Evolutionary conservation across 92 coral and sea anemone genomes (phyloP), one percentile per base, ranked within the genome.

Genomic region (Pocillopora meandrina): DNA sequence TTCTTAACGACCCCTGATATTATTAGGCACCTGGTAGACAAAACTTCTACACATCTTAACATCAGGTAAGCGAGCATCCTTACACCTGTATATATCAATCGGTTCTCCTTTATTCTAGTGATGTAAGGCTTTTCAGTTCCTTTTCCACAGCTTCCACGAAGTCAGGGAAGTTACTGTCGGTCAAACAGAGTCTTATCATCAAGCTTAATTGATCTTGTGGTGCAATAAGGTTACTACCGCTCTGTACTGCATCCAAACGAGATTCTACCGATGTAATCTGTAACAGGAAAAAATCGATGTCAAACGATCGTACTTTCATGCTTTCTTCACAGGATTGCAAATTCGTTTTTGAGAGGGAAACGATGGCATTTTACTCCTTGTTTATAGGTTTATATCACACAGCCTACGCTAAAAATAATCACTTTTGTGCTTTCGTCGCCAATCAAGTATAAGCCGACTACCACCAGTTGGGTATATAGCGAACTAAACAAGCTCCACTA

Each of bases 111-210:
- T 42, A 10, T 3, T 67, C 84, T 47, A 77, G 77, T 16, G 89
- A 55, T 9, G 83, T 69, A 63, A 95, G 83, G 47, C 85, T 77
- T 13, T 78, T 21, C 12, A 96, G 95, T 67, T 94, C 99, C 17
- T 83, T 81, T 74, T 94, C 99, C 20, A 96, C 98, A 21, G 93
- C 92, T 47, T 92, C 98, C 31, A 96, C 99, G 63, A 96, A 96
- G 35, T 92, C 84, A 55, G 99, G 99, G 78, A 96, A 96, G 72
- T 95, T 95, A 68, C 91, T 83, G 80, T 96, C 98, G 20, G 98
- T 90, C 65, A 96, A 83, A 65, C 99, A 96, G 3, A 96, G 91
- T 35, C 98, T 76, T 60, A 96, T 83, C 58, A 94, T 68, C n/a
- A 89, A 52, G 80, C 87, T 86, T 7, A 96, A 90, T 14, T 91